Evolutionary conservation across 1,140 invertebrate species (phyloP).

Genomic region (Zelostemma sp.): DNA sequence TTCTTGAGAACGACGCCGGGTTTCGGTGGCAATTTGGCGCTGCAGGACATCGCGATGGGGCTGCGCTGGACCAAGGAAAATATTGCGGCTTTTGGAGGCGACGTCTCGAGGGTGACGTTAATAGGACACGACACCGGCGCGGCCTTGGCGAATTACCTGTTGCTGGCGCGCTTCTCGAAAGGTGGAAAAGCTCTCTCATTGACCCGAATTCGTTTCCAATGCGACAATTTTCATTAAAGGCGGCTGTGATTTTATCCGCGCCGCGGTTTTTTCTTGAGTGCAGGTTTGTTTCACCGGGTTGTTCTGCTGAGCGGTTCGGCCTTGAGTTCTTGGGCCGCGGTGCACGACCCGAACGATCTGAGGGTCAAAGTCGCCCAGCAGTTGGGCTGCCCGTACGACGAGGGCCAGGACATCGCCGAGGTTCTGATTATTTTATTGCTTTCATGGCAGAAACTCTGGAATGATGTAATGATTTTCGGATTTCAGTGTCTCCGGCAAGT

Average conservation of each 20-base stretch:
- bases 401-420: constrained; percentile 70
- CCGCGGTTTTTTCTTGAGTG: no score
- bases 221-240: not conserved
- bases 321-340: constrained; percentile 84
- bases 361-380: constrained; percentile 80
- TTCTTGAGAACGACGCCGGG: constrained; percentile 74
- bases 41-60: constrained; percentile 82
- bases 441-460: no score
- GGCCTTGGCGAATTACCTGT: constrained; percentile 85
- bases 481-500: constrained; percentile 73
- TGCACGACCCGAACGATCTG: constrained; percentile 80
- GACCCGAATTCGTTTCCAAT: not conserved
- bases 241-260: no score
- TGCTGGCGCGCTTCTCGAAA: constrained; percentile 81
- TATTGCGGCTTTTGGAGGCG: constrained; percentile 84
- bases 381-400: constrained; percentile 72
- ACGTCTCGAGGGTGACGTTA: constrained; percentile 84
- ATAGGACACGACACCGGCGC: constrained; percentile 90
- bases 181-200: constrained; percentile 67
- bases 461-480: no score
- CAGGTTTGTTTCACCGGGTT: constrained; percentile 86
- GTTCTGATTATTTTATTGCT: no score
- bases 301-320: constrained; percentile 90
- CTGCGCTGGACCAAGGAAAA: constrained; percentile 84
- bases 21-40: constrained; percentile 76